phyloP scores from a whole-genome alignment of 2,113 vertebrate genomes.

The Grammomys dolichurus region DNA sequence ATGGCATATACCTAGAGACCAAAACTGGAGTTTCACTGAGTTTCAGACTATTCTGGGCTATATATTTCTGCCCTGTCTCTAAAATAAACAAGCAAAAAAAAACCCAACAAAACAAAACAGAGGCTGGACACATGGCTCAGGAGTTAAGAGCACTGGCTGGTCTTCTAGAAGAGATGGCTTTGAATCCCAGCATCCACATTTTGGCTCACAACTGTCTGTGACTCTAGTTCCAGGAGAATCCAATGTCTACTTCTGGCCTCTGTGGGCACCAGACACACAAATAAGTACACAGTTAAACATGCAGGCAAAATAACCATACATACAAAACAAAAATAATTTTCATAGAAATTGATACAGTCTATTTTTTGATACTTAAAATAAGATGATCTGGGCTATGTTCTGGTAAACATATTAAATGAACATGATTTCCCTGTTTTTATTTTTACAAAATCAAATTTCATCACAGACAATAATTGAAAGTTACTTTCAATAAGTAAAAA shows the following conservation, averaged over 20 bases:
- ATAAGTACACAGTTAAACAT: not conserved
- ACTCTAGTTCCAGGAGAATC: not conserved
- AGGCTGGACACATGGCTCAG: not conserved
- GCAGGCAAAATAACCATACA: not conserved
- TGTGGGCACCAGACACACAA: not conserved
- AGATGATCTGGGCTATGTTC: not conserved
- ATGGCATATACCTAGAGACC: not conserved
- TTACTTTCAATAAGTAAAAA: not conserved
- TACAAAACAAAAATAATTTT: not conserved
- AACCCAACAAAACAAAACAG: conserved; percentile 33
- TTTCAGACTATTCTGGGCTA: not conserved
- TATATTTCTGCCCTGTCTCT: not conserved
- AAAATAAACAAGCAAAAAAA: not conserved
- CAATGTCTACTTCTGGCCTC: not conserved
- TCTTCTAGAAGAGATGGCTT: not conserved
- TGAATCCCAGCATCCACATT: not conserved
- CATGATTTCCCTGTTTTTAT: conserved; percentile 46
- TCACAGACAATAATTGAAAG: conserved; percentile 27
- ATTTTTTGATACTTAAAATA: not conserved
- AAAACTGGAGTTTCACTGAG: not conserved
- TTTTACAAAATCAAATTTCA: conserved; percentile 42
- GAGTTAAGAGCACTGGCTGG: not conserved
- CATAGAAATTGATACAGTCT: not conserved
- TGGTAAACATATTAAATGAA: conserved; percentile 13
- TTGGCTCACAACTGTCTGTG: not conserved